These are phyloP conservation scores for Paradoxurus hermaphroditus DNA, from an alignment of 2,113 vertebrate species.

Conservation along the genomic window DNA sequence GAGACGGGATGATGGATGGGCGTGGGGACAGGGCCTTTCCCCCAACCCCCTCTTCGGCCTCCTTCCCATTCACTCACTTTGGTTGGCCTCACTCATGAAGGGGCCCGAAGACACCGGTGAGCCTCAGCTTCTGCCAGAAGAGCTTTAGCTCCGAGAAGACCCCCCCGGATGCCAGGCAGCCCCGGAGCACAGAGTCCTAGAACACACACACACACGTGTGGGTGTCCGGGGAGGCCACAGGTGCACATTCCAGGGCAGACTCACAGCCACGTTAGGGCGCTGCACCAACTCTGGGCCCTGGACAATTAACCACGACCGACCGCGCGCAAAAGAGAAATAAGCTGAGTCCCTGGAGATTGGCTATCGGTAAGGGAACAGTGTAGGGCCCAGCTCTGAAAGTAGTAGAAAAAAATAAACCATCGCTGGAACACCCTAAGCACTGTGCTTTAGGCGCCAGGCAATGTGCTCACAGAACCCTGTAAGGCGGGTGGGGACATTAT, in stretches of 20 bases:
- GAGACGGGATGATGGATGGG: not conserved
- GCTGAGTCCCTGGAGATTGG: not conserved
- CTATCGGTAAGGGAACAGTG: not conserved
- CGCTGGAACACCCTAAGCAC: not conserved
- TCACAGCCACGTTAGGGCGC: not conserved
- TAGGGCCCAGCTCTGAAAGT: not conserved
- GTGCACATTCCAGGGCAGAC: not conserved
- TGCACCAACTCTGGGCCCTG: not conserved
- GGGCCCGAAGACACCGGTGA: not conserved
- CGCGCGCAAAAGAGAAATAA: not conserved
- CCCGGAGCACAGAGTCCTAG: conserved; percentile 35
- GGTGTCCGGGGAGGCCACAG: not conserved
- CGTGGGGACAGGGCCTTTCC: not conserved
- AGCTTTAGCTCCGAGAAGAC: conserved; percentile 27
- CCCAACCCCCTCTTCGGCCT: not conserved
- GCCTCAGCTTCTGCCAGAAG: not conserved
- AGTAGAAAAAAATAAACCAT: not conserved
- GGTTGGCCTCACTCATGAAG: conserved; percentile 51
- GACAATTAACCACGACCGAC: not conserved
- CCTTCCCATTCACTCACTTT: conserved; percentile 48
- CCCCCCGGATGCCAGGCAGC: not conserved
- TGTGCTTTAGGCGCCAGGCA: not conserved
- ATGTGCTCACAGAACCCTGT: not conserved
- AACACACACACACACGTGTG: not conserved
- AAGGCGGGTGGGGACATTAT: not conserved